Conservation (phyloP, 1,140 invertebrate genomes). For the Drosophila cardini region DNA sequence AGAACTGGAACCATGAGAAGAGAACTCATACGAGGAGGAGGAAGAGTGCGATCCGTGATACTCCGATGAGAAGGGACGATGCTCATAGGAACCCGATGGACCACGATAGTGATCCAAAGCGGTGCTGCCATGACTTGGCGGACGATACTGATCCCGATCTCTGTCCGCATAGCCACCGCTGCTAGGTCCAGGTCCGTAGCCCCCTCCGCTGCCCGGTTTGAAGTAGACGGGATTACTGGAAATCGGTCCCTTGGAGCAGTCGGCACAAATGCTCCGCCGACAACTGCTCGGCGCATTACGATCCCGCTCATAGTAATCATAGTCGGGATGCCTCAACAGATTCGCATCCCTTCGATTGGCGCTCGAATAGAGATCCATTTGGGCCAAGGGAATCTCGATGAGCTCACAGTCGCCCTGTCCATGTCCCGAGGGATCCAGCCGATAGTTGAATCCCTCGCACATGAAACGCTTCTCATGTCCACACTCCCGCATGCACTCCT, state of each 20-base stretch:
- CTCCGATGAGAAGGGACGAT: conserved; percentile 66
- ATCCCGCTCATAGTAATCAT: conserved; percentile 91
- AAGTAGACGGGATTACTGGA: conserved; percentile 72
- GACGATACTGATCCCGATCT: conserved; percentile 54
- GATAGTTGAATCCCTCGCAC: conserved; percentile 93
- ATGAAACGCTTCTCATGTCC: conserved; percentile 89
- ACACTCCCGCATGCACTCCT: conserved; percentile 91
- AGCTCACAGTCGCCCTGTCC: conserved; percentile 90
- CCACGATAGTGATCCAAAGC: conserved; percentile 80
- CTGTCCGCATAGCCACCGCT: conserved; percentile 40
- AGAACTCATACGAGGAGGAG: conserved; percentile 8
- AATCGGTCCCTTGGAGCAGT: conserved; percentile 71
- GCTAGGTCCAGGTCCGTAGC: conserved; percentile 43
- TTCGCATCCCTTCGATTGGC: conserved; percentile 75
- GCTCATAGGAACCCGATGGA: conserved; percentile 73
- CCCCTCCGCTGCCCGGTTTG: conserved; percentile 64
- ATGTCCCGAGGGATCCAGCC: conserved; percentile 87
- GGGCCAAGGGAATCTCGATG: conserved; percentile 88
- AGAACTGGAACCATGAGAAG: background rate
- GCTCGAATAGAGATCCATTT: conserved; percentile 87
- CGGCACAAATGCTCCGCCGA: conserved; percentile 71
- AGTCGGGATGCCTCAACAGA: conserved; percentile 87
- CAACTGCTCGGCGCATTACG: conserved; percentile 86
- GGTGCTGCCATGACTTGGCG: conserved; percentile 51
- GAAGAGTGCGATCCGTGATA: conserved; percentile 64